phyloP scores from a whole-genome alignment of 2,888 invertebrate genomes.

The Eupithecia subfuscata region DNA sequence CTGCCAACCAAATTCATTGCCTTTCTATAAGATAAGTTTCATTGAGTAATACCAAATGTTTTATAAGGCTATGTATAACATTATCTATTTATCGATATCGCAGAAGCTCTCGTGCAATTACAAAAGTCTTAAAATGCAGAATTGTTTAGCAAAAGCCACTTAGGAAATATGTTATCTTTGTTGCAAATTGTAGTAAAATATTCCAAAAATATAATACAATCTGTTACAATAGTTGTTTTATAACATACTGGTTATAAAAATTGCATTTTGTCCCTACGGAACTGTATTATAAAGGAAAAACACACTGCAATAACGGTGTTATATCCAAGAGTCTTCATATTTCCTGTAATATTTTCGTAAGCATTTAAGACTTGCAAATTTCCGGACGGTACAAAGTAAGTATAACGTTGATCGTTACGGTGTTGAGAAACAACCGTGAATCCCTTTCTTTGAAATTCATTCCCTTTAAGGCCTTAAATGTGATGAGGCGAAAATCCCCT shows the following conservation, averaged over 20 bases:
- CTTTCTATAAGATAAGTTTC: too few species aligned
- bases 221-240: not conserved
- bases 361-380: constrained; percentile 8
- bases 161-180: too few species aligned
- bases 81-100: too few species aligned
- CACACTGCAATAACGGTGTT: not conserved
- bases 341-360: not conserved
- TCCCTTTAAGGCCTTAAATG: constrained; percentile 7
- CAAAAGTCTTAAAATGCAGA: too few species aligned
- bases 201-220: too few species aligned
- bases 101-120: too few species aligned
- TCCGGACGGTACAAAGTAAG: not conserved
- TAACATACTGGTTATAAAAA: not conserved
- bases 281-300: not conserved
- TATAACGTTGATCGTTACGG: constrained; percentile 1
- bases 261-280: not conserved
- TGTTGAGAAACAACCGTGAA: not conserved
- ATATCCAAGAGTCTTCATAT: not conserved
- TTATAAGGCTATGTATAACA: too few species aligned
- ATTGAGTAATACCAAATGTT: too few species aligned
- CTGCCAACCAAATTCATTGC: too few species aligned
- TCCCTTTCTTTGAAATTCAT: not conserved
- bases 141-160: too few species aligned
- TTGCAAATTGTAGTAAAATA: too few species aligned
- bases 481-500: constrained; percentile 6